A percentile compares a stretch with the other conserved stretches of the same genome.
These are phyloP conservation scores for Lytechinus variegatus DNA, from an alignment of 35 echinoderm and acorn worm species.

Conservation along the genomic window DNA sequence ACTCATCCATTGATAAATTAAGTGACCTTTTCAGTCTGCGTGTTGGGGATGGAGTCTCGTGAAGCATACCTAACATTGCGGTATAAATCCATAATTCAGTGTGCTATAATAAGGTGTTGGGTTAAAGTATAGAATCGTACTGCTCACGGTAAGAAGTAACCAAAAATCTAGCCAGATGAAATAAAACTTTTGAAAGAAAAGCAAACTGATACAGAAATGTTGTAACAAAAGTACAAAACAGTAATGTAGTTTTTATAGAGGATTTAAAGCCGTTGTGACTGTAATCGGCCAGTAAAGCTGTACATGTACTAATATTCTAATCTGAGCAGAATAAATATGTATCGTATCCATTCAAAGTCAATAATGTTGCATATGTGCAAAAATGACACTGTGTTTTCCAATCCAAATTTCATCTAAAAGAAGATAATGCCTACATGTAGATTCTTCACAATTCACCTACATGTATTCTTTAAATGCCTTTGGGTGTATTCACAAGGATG, in stretches of 20 bases:
- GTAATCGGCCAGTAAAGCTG: too few species aligned
- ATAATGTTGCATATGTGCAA: too few species aligned
- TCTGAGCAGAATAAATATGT: too few species aligned
- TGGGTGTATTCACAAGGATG: too few species aligned
- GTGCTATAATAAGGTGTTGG: background rate
- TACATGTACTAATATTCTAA: too few species aligned
- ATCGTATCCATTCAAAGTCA: too few species aligned
- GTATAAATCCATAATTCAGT: background rate
- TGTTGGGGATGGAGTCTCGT: background rate
- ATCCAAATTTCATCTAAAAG: background rate
- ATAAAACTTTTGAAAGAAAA: background rate
- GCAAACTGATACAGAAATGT: too few species aligned
- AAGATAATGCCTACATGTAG: background rate
- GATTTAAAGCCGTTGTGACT: too few species aligned
- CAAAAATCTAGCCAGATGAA: background rate
- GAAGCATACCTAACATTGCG: background rate
- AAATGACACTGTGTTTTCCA: background rate
- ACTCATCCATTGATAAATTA: slow-evolving; percentile 12
- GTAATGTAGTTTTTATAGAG: too few species aligned
- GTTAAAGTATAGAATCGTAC: background rate
- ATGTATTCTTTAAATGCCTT: background rate
- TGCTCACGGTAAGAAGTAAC: background rate
- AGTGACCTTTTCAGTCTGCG: background rate
- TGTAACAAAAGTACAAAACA: too few species aligned
- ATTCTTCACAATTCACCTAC: too few species aligned